Percentiles rank a stretch among this genome's conserved stretches.
phyloP scores from a whole-genome alignment of 2,797 vertebrate genomes.

The Sebastes umbrosus region DNA sequence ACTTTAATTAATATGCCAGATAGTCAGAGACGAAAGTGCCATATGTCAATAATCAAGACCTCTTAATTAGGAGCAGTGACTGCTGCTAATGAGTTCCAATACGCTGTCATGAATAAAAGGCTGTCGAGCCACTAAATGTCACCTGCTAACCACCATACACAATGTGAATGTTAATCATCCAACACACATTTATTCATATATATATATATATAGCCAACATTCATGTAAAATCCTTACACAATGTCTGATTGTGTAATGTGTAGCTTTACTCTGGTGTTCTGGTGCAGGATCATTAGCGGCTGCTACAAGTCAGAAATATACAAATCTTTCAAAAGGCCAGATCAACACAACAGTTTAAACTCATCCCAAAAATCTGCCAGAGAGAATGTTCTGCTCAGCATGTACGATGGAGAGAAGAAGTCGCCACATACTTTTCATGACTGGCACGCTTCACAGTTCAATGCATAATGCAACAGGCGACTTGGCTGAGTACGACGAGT shows the following conservation, averaged over 20 bases:
- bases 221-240: not conserved
- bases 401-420: conserved; percentile 11
- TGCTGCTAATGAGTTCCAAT: conserved; percentile 71
- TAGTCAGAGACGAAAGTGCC: conserved; percentile 68
- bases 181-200: not conserved
- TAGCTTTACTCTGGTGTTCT: not conserved
- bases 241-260: not conserved
- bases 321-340: not conserved
- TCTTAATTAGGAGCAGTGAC: conserved; percentile 75
- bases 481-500: conserved; percentile 51
- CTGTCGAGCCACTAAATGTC: conserved; percentile 61
- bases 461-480: conserved; percentile 67
- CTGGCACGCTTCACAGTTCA: conserved; percentile 38
- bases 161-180: conserved; percentile 52
- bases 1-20: conserved; percentile 69
- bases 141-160: conserved; percentile 46
- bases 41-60: conserved; percentile 79
- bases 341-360: conserved; percentile 1
- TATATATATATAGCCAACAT: not conserved
- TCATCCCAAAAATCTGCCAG: not conserved
- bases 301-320: not conserved
- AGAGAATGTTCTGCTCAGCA: not conserved
- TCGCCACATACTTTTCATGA: conserved; percentile 34
- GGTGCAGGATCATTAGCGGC: not conserved
- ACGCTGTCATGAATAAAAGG: conserved; percentile 56